These are phyloP conservation scores for Cheirogaleus major DNA, from an alignment of 2,797 vertebrate species.

Conservation along the genomic window DNA sequence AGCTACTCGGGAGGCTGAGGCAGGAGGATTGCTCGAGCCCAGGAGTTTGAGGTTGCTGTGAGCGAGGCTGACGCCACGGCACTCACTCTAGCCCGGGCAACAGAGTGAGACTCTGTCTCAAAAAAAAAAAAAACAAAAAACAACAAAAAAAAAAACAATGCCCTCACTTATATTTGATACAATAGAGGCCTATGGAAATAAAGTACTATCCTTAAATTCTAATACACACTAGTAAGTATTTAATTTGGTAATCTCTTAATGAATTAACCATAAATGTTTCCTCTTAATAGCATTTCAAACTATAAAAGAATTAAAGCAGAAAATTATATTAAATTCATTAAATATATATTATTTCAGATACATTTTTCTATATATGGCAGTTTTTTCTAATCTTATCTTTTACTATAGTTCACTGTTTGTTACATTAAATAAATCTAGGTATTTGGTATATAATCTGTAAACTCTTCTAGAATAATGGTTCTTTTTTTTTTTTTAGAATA, in stretches of 20 bases:
- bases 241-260: background rate
- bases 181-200: background rate
- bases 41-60: too few relatives aligned
- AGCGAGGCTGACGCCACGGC: too few relatives aligned
- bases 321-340: background rate
- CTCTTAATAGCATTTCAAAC: slow-evolving; percentile 35
- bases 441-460: background rate
- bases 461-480: background rate
- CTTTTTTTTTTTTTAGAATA: background rate
- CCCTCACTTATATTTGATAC: background rate
- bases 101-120: too few relatives aligned
- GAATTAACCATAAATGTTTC: slow-evolving; percentile 28
- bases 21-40: too few relatives aligned
- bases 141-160: background rate
- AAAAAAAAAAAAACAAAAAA: too few relatives aligned
- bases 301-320: slow-evolving; percentile 22
- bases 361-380: background rate
- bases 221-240: background rate
- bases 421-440: background rate
- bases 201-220: slow-evolving; percentile 36
- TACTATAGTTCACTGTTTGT: background rate
- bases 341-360: slow-evolving; percentile 28
- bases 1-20: too few relatives aligned
- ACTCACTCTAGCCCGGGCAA: too few relatives aligned
- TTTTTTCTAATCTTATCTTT: slow-evolving; percentile 22